phyloP scores from a whole-genome alignment of 2,113 vertebrate species.

The Taurulus bubalis region DNA sequence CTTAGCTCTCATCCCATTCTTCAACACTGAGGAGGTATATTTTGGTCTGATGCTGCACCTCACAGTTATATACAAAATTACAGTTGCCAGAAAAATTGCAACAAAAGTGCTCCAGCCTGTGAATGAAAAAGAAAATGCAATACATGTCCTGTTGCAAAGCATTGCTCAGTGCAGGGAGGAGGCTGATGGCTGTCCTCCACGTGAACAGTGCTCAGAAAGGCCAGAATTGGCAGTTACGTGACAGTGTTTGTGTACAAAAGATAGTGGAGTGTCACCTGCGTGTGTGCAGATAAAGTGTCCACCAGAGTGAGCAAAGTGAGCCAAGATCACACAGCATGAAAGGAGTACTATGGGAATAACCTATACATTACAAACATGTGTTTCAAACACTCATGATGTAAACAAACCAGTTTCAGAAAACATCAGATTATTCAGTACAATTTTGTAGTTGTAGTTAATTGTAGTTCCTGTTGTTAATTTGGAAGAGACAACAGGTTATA shows the following conservation, averaged over 20 bases:
- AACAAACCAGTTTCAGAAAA: neutral
- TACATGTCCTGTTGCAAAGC: constrained; percentile 22
- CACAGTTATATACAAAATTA: neutral
- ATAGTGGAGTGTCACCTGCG: constrained; percentile 56
- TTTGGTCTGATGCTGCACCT: constrained; percentile 7
- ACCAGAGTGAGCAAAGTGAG: constrained; percentile 52
- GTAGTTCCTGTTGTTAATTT: neutral
- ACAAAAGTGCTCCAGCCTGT: neutral
- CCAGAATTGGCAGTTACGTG: constrained; percentile 38
- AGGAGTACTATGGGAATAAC: neutral
- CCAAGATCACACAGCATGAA: neutral
- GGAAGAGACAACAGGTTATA: neutral
- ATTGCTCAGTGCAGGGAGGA: constrained; percentile 22
- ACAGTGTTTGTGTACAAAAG: constrained; percentile 65
- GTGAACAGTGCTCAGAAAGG: constrained; percentile 41
- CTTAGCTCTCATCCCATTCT: neutral
- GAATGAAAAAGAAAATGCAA: constrained; percentile 21
- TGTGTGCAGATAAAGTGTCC: constrained; percentile 57
- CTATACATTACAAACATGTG: neutral
- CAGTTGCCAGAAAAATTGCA: constrained; percentile 9
- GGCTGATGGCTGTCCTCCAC: constrained; percentile 29
- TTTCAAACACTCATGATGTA: neutral
- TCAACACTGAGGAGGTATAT: too few species aligned
- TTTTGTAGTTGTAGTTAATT: neutral
- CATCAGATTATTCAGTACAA: too few species aligned